A percentile compares a stretch with the other conserved stretches of the same genome.
These are phyloP conservation scores for Chaetodon trifascialis DNA, from an alignment of 2,113 vertebrate genomes.

Conservation along the genomic window DNA sequence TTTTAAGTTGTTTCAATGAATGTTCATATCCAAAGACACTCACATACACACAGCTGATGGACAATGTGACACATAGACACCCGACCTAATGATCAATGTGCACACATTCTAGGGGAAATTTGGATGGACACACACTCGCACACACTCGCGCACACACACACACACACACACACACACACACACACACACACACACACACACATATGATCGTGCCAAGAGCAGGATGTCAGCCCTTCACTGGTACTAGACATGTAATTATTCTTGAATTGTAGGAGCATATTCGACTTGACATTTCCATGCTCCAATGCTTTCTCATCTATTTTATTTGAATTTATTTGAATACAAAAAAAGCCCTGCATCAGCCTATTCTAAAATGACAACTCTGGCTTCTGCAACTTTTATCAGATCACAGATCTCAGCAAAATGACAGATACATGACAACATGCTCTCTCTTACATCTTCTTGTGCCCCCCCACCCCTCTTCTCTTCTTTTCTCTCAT, in stretches of 20 bases:
- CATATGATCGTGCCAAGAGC: constrained; percentile 32
- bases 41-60: constrained; percentile 29
- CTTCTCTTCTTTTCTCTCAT: background rate
- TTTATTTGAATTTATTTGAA: constrained; percentile 76
- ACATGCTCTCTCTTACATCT: background rate
- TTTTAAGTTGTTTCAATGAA: background rate
- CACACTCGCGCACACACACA: constrained; percentile 14
- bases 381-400: constrained; percentile 19
- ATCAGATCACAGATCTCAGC: constrained; percentile 27
- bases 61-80: constrained; percentile 15
- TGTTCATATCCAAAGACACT: background rate
- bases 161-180: constrained; percentile 22
- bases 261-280: constrained; percentile 59
- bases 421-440: constrained; percentile 22
- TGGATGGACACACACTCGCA: constrained; percentile 4
- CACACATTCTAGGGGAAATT: constrained; percentile 7
- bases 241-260: constrained; percentile 70
- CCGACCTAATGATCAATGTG: background rate
- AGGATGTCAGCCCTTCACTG: constrained; percentile 60
- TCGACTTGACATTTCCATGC: constrained; percentile 71
- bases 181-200: constrained; percentile 13
- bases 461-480: background rate
- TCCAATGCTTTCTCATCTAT: constrained; percentile 71
- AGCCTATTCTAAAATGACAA: background rate
- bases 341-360: constrained; percentile 8